Conservation (phyloP, 2,113 vertebrate genomes). For the Gila orcuttii region DNA sequence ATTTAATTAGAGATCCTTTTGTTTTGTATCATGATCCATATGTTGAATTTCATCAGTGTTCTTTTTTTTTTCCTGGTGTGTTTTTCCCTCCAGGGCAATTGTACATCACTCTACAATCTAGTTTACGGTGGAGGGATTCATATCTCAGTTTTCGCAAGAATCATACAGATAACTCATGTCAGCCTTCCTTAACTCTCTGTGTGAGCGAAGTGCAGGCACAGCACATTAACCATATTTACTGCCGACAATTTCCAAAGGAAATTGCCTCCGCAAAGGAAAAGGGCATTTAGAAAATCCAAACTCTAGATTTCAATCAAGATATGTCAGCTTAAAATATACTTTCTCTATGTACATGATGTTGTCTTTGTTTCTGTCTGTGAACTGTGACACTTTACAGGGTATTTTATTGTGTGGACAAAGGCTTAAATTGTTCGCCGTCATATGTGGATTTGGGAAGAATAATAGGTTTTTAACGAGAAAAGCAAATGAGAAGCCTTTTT, state of each 20-base stretch:
- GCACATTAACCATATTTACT: constrained; percentile 79
- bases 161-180: constrained; percentile 69
- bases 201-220: constrained; percentile 66
- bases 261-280: constrained; percentile 70
- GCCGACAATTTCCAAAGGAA: constrained; percentile 69
- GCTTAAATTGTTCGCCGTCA: constrained; percentile 6
- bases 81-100: constrained; percentile 45
- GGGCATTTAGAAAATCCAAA: constrained; percentile 61
- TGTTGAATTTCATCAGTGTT: neutral
- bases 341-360: constrained; percentile 49
- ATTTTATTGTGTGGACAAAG: constrained; percentile 6
- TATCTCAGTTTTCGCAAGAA: constrained; percentile 66
- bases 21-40: constrained; percentile 17
- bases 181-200: constrained; percentile 63
- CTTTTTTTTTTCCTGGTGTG: neutral
- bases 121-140: constrained; percentile 67
- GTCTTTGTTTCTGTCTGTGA: constrained; percentile 38
- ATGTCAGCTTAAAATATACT: constrained; percentile 36
- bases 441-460: constrained; percentile 54
- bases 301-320: constrained; percentile 67
- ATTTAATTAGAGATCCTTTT: neutral
- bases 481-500: constrained; percentile 44
- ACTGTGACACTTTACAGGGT: constrained; percentile 22
- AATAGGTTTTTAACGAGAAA: constrained; percentile 56
- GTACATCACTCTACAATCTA: constrained; percentile 49